Evolutionary conservation across 2,113 vertebrate genomes (phyloP).

Genomic region (Cnemophilus loriae): DNA sequence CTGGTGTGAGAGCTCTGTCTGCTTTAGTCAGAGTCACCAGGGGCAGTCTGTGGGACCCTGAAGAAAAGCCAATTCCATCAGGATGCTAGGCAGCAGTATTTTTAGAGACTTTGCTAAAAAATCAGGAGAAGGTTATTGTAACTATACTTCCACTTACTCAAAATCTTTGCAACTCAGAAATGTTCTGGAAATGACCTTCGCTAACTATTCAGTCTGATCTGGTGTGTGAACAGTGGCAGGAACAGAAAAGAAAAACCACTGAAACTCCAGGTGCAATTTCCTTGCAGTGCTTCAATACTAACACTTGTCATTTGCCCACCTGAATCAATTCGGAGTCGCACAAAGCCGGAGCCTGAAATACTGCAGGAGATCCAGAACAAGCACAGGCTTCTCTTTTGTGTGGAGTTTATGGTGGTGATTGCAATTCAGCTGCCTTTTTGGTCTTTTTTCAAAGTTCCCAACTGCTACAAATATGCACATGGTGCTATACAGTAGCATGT

Average conservation of each 20-base stretch:
- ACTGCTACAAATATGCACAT: background rate
- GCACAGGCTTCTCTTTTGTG: background rate
- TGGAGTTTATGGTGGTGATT: background rate
- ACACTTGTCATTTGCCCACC: background rate
- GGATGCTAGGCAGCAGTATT: background rate
- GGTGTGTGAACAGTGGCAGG: background rate
- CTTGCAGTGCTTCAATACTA: background rate
- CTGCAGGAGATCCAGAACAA: background rate
- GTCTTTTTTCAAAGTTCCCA: background rate
- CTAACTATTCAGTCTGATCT: background rate
- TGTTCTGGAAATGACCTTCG: background rate
- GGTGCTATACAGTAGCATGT: background rate
- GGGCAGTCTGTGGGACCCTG: background rate
- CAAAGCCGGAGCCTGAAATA: background rate
- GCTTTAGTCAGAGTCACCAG: conserved; percentile 15
- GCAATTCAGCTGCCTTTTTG: background rate
- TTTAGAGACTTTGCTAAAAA: background rate
- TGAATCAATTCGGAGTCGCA: background rate
- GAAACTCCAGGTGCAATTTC: background rate
- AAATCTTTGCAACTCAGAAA: background rate
- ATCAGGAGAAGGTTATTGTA: background rate
- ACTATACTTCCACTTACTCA: background rate
- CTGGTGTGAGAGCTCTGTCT: conserved; percentile 9
- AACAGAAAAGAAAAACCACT: background rate
- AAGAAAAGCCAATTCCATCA: conserved; percentile 7